Percentiles rank a stretch among this genome's conserved stretches.
These are phyloP conservation scores for Caenorhabditis sulstoni DNA, from an alignment of 2,888 invertebrate genomes.

Conservation along the genomic window DNA sequence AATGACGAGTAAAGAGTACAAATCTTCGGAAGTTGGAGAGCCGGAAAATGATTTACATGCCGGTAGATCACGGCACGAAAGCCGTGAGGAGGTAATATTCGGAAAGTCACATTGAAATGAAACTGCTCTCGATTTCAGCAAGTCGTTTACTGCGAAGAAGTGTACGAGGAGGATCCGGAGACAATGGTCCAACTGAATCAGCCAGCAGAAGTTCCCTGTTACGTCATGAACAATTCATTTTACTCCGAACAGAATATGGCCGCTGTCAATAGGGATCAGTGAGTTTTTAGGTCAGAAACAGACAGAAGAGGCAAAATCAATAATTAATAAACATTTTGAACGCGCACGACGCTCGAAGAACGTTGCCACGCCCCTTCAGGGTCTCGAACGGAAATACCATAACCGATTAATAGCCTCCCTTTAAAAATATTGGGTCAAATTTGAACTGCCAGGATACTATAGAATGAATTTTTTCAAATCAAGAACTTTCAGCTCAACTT, in stretches of 20 bases:
- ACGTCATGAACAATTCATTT: constrained; percentile 34
- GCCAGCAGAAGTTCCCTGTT: constrained; percentile 25
- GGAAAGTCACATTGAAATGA: too few species aligned
- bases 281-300: too few species aligned
- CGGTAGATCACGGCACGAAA: background rate
- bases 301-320: too few species aligned
- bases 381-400: too few species aligned
- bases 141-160: constrained; percentile 18
- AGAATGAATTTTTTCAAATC: too few species aligned
- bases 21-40: background rate
- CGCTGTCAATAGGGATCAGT: constrained; percentile 50
- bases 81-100: constrained; percentile 1
- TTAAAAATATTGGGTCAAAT: too few species aligned
- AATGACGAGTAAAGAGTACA: background rate
- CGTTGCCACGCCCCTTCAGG: too few species aligned
- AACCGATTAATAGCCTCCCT: too few species aligned
- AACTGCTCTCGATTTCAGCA: too few species aligned
- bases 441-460: too few species aligned
- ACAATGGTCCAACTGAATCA: constrained; percentile 2
- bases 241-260: constrained; percentile 17
- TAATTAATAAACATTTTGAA: background rate
- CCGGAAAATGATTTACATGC: background rate
- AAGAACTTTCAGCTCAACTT: constrained; percentile 45
- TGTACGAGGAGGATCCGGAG: constrained; percentile 11
- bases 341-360: too few species aligned